These are phyloP conservation scores for Cristatella mucedo DNA, from an alignment of 2,888 invertebrate genomes.

Conservation along the genomic window DNA sequence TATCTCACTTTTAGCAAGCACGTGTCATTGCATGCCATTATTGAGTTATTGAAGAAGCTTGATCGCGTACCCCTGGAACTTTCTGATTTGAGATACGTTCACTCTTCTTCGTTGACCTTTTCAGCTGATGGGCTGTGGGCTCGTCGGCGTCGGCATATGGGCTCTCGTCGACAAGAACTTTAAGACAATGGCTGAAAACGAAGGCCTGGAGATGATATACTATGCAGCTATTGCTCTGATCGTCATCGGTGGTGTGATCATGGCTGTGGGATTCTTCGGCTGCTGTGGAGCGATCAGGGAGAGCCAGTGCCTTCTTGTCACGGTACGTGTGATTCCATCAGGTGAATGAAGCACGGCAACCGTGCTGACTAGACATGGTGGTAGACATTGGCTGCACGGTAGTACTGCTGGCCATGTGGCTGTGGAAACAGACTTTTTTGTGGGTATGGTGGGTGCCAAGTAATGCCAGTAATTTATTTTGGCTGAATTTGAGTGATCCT, in stretches of 20 bases:
- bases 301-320: conserved; percentile 58
- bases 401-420: no score
- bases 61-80: no score
- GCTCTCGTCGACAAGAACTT: conserved; percentile 53
- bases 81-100: no score
- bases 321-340: conserved; percentile 44
- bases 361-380: neutral
- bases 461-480: no score
- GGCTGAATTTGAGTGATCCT: no score
- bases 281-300: conserved; percentile 65
- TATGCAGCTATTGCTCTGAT: conserved; percentile 57
- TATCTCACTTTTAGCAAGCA: no score
- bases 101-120: no score
- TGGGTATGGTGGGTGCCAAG: no score
- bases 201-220: conserved; percentile 48
- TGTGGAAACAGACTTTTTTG: no score
- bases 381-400: no score
- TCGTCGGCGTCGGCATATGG: conserved; percentile 57
- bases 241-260: conserved; percentile 53
- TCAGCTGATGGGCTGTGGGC: conserved; percentile 55
- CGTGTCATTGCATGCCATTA: no score
- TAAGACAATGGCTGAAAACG: conserved; percentile 53
- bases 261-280: conserved; percentile 61
- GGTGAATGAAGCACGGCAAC: neutral
- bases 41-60: no score